phyloP scores from a whole-genome alignment of 2,797 vertebrate species.

The Malurus splendens region DNA sequence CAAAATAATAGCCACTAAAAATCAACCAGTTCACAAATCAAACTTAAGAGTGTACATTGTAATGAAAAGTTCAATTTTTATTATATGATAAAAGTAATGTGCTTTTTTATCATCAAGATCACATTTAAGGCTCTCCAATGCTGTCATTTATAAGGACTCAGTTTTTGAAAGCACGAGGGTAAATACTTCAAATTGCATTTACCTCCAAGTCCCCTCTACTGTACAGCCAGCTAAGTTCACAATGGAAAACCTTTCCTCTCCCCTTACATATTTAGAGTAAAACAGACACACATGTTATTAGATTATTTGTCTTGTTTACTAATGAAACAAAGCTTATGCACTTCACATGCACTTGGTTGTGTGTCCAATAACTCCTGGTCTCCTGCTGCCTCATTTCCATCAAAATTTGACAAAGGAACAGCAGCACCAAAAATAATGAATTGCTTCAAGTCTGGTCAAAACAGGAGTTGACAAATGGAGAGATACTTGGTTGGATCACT shows the following conservation, averaged over 20 bases:
- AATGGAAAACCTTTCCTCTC: neutral
- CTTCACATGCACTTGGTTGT: neutral
- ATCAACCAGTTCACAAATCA: neutral
- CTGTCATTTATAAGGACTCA: fast-evolving
- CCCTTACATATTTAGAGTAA: neutral
- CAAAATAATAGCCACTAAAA: neutral
- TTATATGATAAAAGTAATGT: neutral
- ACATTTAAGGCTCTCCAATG: neutral
- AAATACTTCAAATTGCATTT: neutral
- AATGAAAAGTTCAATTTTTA: neutral
- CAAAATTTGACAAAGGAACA: neutral
- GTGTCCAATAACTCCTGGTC: neutral
- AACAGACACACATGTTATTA: neutral
- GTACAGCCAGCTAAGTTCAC: neutral
- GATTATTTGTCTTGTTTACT: neutral
- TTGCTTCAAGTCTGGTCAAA: neutral
- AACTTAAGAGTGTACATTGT: neutral
- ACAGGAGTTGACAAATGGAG: neutral
- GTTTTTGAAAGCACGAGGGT: neutral
- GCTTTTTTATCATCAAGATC: neutral
- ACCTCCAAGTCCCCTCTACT: neutral
- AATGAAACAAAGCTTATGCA: neutral
- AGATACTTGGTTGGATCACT: neutral
- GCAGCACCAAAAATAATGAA: neutral
- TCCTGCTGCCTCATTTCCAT: neutral